These are phyloP conservation scores for Bufo gargarizans DNA, from an alignment of 2,113 vertebrate species.

Conservation along the genomic window DNA sequence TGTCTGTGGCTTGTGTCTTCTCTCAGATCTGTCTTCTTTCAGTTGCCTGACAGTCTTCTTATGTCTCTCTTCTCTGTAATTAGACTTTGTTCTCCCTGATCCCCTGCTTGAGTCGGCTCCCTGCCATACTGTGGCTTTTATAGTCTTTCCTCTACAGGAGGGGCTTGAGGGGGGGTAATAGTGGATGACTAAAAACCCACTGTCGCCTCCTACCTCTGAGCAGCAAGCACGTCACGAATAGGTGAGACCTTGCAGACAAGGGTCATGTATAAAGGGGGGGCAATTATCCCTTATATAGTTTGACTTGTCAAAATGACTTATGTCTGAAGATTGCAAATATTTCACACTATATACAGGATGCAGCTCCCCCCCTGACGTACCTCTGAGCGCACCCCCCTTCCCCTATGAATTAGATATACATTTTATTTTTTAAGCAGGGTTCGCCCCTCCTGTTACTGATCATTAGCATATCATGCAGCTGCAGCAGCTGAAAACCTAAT, in stretches of 20 bases:
- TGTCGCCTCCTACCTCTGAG: constrained; percentile 56
- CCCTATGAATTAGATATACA: background rate
- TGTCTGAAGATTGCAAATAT: background rate
- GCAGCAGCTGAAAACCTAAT: constrained; percentile 46
- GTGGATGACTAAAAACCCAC: constrained; percentile 64
- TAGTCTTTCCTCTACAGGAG: constrained; percentile 70
- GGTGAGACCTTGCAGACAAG: constrained; percentile 45
- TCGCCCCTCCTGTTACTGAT: constrained; percentile 23
- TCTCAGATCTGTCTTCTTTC: constrained; percentile 10
- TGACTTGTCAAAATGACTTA: constrained; percentile 39
- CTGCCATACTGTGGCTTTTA: constrained; percentile 66
- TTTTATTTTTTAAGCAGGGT: constrained; percentile 15
- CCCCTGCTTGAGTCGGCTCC: constrained; percentile 51
- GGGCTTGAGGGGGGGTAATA: constrained; percentile 69
- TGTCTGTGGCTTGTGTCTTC: constrained; percentile 48
- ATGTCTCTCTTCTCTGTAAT: constrained; percentile 23
- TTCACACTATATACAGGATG: background rate
- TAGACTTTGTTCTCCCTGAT: constrained; percentile 40
- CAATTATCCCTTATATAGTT: constrained; percentile 36
- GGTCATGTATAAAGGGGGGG: constrained; percentile 39
- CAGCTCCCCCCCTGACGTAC: background rate
- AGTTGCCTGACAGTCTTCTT: background rate
- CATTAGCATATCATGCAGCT: constrained; percentile 50
- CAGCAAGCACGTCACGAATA: constrained; percentile 46
- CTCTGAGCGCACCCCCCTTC: background rate